Evolutionary conservation across 2,113 vertebrate genomes (phyloP).

Genomic region (Alces alces): DNA sequence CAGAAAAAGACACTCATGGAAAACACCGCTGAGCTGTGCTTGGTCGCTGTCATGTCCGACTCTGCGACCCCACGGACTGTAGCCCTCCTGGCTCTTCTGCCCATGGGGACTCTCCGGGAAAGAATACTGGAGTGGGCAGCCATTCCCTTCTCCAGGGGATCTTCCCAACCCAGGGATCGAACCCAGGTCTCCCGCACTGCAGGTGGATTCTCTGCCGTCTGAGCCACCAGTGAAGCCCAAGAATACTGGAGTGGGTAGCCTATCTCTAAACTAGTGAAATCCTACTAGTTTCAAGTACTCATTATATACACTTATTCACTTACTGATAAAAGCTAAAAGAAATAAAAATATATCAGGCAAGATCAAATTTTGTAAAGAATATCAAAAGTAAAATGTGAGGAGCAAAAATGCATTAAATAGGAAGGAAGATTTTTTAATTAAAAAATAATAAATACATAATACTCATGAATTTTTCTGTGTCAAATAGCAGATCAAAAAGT

Average conservation of each 20-base stretch:
- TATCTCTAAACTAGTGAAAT: neutral
- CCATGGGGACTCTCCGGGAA: neutral
- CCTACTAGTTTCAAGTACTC: neutral
- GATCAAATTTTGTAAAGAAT: neutral
- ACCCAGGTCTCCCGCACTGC: neutral
- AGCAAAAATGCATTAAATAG: neutral
- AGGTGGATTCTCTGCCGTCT: neutral
- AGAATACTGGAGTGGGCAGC: neutral
- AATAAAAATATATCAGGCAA: neutral
- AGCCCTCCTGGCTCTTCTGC: neutral
- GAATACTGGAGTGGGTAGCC: neutral
- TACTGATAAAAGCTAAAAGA: neutral
- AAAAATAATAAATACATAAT: neutral
- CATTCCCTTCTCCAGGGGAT: neutral
- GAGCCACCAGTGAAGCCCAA: neutral
- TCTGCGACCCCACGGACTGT: neutral
- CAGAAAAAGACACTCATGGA: neutral
- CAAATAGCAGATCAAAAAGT: neutral
- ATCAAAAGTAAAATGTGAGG: neutral
- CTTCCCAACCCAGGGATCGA: neutral
- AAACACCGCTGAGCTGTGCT: neutral
- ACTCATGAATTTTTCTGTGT: neutral
- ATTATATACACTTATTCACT: neutral
- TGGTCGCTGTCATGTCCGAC: rapidly evolving
- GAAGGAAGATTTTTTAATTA: neutral